Evolutionary conservation across 2,797 vertebrate species (phyloP).

Genomic region (Clarias laeviceps): DNA sequence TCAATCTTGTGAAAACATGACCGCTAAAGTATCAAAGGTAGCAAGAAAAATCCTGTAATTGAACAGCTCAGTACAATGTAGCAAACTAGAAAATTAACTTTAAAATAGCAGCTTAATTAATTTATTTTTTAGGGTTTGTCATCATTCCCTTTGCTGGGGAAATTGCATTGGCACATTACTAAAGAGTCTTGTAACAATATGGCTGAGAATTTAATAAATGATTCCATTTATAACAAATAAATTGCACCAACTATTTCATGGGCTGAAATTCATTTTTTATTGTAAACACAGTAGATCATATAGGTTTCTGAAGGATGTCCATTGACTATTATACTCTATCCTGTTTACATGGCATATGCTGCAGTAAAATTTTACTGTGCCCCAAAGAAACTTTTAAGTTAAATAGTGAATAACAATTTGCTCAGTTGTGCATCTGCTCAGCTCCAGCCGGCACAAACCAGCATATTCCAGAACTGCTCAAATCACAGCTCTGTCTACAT

Average conservation of each 20-base stretch:
- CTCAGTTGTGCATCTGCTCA: conserved; percentile 10
- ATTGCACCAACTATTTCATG: not conserved
- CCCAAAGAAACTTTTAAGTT: not conserved
- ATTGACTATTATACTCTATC: not conserved
- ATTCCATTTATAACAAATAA: conserved; percentile 19
- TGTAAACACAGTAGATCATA: not conserved
- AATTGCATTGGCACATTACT: not conserved
- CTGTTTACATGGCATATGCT: not conserved
- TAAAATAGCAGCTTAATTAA: not conserved
- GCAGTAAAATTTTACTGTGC: not conserved
- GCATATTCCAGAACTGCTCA: conserved; percentile 19
- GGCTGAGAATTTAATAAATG: not conserved
- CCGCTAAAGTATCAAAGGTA: not conserved
- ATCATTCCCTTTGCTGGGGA: not conserved
- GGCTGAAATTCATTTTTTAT: not conserved
- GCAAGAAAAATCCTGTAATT: not conserved
- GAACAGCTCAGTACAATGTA: not conserved
- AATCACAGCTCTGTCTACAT: conserved; percentile 1
- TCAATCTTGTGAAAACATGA: not conserved
- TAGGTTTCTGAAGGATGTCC: not conserved
- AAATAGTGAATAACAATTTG: not conserved
- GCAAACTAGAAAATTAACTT: not conserved
- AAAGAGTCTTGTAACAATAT: not conserved
- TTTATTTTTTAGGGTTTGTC: not conserved
- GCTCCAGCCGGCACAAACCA: conserved; percentile 21